phyloP scores from a whole-genome alignment of 2,888 invertebrate species.

The Drosophila picticornis region DNA sequence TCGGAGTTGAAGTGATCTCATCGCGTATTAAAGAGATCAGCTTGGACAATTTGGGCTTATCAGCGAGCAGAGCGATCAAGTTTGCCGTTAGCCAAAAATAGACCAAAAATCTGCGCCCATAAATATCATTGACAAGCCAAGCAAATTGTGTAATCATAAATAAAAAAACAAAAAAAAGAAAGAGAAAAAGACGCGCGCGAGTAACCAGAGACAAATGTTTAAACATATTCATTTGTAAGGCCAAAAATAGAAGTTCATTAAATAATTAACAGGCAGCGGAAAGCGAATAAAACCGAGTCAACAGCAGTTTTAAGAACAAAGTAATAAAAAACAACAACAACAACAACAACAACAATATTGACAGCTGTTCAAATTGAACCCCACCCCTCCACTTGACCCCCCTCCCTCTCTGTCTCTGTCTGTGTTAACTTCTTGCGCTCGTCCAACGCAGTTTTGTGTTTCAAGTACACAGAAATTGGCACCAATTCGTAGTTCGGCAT shows the following conservation, averaged over 20 bases:
- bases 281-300: slow-evolving; percentile 33
- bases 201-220: slow-evolving; percentile 15
- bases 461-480: slow-evolving; percentile 64
- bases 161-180: slow-evolving; percentile 40
- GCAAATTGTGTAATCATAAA: slow-evolving; percentile 4
- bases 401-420: neutral
- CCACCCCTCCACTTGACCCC: neutral
- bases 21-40: slow-evolving; percentile 8
- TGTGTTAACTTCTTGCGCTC: slow-evolving; percentile 5
- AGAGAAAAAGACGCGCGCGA: neutral
- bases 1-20: slow-evolving; percentile 57
- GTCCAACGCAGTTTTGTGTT: slow-evolving; percentile 12
- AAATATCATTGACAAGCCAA: slow-evolving; percentile 48
- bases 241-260: slow-evolving; percentile 67
- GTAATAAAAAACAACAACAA: slow-evolving; percentile 12
- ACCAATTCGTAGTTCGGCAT: slow-evolving; percentile 58
- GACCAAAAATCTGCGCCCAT: slow-evolving; percentile 46
- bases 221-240: slow-evolving; percentile 55
- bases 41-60: slow-evolving; percentile 34
- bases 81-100: slow-evolving; percentile 40
- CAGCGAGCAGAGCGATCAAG: slow-evolving; percentile 26
- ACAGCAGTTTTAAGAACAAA: slow-evolving; percentile 2
- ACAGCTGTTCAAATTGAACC: slow-evolving; percentile 61
- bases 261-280: slow-evolving; percentile 47
- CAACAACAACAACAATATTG: too few species aligned